Base-by-base conservation (phyloP, 2,888 invertebrate genomes). In the Tethea ocularis region DNA sequence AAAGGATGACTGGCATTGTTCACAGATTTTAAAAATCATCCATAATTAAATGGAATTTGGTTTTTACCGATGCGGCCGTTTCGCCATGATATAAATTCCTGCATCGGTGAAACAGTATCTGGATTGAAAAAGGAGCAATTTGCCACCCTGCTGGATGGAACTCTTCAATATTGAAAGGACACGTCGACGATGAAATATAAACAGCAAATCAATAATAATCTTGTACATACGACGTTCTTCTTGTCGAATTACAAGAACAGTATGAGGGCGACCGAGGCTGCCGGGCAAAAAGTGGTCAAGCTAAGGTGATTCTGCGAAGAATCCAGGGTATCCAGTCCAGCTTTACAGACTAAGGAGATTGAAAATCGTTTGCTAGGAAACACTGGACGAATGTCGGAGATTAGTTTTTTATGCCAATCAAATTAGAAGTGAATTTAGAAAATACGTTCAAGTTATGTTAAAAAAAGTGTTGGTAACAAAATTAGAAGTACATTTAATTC, bases 11-110 rank as follows among this genome's bases (percentile, higher is more conserved):
- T 86, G 80, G 90, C 91, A 93, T 92, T 92, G 92, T 92, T 91
- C 91, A 91, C 91, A 90, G 92, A 91, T 92, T 91, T 91, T 87
- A 83, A 92, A 89, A 92, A 91, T 89, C 89, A 86, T 86, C 87
- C 90, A 91, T 93, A 93, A 93, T 93, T 92, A 92, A 92, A 86
- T 87, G 93, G 93, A 91, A 93, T 93, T 83, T 78, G 76, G 78
- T 91, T 92, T 90, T 92, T 92, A 77, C 77, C 55, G 57, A 51
- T 64, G 67, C 76, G 59, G 69, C 76, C 84, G 85, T 88, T 89
- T 89, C 86, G 83, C 82, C 82, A 82, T 88, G 82, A 87, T 89
- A 91, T 89, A 89, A 85, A 92, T 92, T 89, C 91, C 86, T 80
- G 80, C 77, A 81, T 85, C 76, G 68, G 66, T 69, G 74, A 80